These are phyloP conservation scores for Ennomos fuscantarius DNA, from an alignment of 2,888 invertebrate genomes.

Conservation along the genomic window DNA sequence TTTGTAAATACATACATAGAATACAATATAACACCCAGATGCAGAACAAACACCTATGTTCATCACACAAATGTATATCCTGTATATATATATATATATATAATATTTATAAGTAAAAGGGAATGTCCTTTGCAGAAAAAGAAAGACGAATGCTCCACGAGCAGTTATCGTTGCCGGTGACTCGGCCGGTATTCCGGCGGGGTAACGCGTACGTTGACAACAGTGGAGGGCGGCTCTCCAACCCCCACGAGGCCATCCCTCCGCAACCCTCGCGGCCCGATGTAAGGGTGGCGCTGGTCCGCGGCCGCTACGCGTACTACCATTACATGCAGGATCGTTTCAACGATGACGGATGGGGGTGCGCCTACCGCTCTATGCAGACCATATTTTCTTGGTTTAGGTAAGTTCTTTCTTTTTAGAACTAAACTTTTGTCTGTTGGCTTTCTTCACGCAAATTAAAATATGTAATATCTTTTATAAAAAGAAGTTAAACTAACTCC, in stretches of 20 bases:
- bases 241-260: constrained; percentile 89
- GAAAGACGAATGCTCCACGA: constrained; percentile 89
- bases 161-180: constrained; percentile 87
- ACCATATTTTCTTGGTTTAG: constrained; percentile 98
- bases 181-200: constrained; percentile 90
- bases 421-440: no score
- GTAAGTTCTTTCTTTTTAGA: constrained; percentile 53
- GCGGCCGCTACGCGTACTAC: constrained; percentile 96
- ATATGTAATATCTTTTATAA: no score
- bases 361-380: constrained; percentile 98
- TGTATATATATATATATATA: no score
- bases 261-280: constrained; percentile 60
- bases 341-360: constrained; percentile 99
- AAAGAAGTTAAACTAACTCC: no score
- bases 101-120: no score
- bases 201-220: constrained; percentile 87
- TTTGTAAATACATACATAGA: no score
- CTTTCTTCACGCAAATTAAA: no score
- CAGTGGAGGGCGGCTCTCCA: constrained; percentile 85
- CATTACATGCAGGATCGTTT: constrained; percentile 98
- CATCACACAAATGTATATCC: no score
- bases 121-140: constrained; percentile 73
- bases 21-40: no score
- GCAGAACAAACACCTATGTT: no score
- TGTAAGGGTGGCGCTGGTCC: constrained; percentile 82